phyloP scores from a whole-genome alignment of 2,888 invertebrate genomes.

The Xestoiulus laeticollis region DNA sequence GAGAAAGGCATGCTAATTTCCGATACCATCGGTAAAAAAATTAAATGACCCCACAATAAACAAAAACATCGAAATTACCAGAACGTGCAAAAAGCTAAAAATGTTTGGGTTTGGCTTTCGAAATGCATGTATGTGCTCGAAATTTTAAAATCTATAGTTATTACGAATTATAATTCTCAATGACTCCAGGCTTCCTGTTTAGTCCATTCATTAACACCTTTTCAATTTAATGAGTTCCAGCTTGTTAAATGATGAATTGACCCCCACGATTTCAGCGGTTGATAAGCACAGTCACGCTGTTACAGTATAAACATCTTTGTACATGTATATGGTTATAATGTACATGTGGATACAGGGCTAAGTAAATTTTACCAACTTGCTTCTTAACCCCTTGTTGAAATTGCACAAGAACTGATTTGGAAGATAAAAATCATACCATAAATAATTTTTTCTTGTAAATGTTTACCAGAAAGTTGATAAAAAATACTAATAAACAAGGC shows the following conservation, averaged over 20 bases:
- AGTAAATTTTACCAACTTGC: neutral
- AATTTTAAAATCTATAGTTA: neutral
- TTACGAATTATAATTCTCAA: neutral
- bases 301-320: neutral
- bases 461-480: slow-evolving; percentile 15
- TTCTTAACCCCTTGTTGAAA: neutral
- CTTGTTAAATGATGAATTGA: neutral
- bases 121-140: neutral
- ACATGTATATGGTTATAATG: neutral
- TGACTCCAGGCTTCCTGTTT: neutral
- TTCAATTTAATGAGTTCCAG: neutral
- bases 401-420: neutral
- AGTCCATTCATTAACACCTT: neutral
- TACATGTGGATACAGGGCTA: neutral
- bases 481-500: neutral
- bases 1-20: slow-evolving; percentile 11
- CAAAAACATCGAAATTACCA: neutral
- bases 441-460: neutral
- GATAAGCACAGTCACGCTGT: slow-evolving; percentile 2
- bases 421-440: neutral
- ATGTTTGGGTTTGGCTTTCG: neutral
- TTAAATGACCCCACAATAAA: neutral
- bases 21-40: neutral
- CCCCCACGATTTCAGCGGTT: slow-evolving; percentile 38
- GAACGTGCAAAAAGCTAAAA: neutral